A percentile compares a stretch with the other conserved stretches of the same genome.
Conservation (phyloP, 92 coral and sea anemone species). For the Actinostola sp. region DNA sequence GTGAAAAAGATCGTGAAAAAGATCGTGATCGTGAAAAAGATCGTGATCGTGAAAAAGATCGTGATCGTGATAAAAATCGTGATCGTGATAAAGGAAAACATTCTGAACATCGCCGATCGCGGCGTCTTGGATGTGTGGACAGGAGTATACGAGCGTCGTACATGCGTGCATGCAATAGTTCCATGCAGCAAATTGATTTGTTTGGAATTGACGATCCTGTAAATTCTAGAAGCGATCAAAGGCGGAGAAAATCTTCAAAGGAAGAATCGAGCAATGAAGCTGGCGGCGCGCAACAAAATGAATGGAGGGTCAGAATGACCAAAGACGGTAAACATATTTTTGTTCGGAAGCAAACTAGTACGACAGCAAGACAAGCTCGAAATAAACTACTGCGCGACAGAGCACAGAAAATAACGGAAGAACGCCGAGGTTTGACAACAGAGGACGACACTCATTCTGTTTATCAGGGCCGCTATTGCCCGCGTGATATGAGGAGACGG, state of each 20-base stretch:
- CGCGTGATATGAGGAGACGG: constrained; percentile 83
- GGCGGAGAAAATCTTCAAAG: constrained; percentile 62
- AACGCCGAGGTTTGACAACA: constrained; percentile 94
- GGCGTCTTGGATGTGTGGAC: constrained; percentile 79
- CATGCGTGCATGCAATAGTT: constrained; percentile 78
- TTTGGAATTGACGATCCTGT: constrained; percentile 70
- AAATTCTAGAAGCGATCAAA: constrained; percentile 43
- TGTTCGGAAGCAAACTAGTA: constrained; percentile 76
- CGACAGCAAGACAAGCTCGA: constrained; percentile 78
- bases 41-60: constrained; percentile 49
- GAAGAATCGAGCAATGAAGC: constrained; percentile 60
- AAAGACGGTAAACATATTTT: constrained; percentile 95
- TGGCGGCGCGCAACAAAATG: constrained; percentile 71
- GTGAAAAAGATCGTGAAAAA: constrained; percentile 43
- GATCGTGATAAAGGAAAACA: constrained; percentile 63
- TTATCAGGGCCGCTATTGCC: constrained; percentile 96
- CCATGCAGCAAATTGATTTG: constrained; percentile 76
- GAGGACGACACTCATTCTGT: constrained; percentile 97
- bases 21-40: constrained; percentile 49
- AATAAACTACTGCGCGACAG: constrained; percentile 93
- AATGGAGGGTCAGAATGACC: constrained; percentile 92
- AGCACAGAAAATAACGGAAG: constrained; percentile 96
- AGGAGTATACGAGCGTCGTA: constrained; percentile 89
- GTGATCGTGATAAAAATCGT: constrained; percentile 51
- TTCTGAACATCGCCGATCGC: constrained; percentile 74